Conservation (phyloP, 2,113 vertebrate genomes). For the Copsychus sechellarum region DNA sequence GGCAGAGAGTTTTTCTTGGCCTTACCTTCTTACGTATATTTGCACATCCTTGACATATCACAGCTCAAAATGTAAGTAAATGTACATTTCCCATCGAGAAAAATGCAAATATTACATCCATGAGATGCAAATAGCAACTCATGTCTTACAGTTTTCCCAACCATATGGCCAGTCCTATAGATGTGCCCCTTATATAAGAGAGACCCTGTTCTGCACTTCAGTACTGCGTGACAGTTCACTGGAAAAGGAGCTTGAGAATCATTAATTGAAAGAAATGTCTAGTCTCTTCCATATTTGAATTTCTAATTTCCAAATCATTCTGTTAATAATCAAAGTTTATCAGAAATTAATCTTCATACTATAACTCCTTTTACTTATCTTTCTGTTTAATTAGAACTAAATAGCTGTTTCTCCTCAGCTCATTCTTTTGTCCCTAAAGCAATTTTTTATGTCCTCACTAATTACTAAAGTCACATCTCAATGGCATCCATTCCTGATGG, state of each 20-base stretch:
- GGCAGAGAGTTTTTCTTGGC: not conserved
- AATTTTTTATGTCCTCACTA: not conserved
- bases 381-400: not conserved
- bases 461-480: constrained; percentile 9
- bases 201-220: not conserved
- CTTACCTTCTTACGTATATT: not conserved
- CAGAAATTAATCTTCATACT: not conserved
- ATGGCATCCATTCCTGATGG: not conserved
- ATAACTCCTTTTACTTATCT: not conserved
- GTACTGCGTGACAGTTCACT: not conserved
- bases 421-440: not conserved
- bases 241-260: not conserved
- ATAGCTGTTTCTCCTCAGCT: not conserved
- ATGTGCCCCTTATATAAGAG: not conserved
- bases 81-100: not conserved
- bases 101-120: not conserved
- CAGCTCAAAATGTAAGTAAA: not conserved
- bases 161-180: not conserved
- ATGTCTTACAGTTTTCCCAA: not conserved
- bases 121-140: not conserved
- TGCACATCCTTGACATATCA: fast-evolving
- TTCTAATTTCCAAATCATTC: not conserved
- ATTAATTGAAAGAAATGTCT: not conserved
- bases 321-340: not conserved
- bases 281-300: not conserved